A percentile compares a stretch with the other conserved stretches of the same genome.
phyloP scores from a whole-genome alignment of 2,888 invertebrate species.

The Electrophaes corylata region DNA sequence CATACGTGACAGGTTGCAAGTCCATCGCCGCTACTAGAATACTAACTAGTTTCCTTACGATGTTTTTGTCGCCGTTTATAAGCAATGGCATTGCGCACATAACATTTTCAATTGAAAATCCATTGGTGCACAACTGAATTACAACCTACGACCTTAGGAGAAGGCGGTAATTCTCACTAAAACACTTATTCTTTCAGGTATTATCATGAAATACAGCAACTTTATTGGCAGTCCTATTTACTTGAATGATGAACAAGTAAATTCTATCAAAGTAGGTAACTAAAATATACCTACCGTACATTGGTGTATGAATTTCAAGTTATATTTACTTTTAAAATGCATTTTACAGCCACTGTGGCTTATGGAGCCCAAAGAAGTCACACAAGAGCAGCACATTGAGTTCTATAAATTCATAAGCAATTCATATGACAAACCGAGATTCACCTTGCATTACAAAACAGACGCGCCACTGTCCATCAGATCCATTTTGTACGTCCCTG shows the following conservation, averaged over 20 bases:
- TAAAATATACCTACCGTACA: not conserved
- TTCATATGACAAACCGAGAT: constrained; percentile 94
- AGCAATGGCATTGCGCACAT: too few relatives aligned
- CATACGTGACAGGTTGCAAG: too few relatives aligned
- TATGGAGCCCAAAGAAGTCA: constrained; percentile 94
- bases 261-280: constrained; percentile 89
- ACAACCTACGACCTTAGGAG: too few relatives aligned
- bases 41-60: too few relatives aligned
- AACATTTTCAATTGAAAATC: too few relatives aligned
- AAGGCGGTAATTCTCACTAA: too few relatives aligned
- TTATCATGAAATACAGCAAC: constrained; percentile 98
- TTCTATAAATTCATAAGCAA: constrained; percentile 96
- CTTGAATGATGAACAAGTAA: constrained; percentile 94
- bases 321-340: constrained; percentile 3
- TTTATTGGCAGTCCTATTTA: constrained; percentile 97
- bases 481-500: constrained; percentile 96
- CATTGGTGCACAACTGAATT: too few relatives aligned
- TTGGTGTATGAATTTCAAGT: not conserved
- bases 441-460: constrained; percentile 95
- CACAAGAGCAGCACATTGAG: constrained; percentile 93
- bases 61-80: too few relatives aligned
- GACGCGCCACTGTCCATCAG: constrained; percentile 96
- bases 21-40: too few relatives aligned
- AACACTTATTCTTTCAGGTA: constrained; percentile 83
- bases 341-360: constrained; percentile 93